phyloP scores from a whole-genome alignment of 2,113 vertebrate genomes.

The Sapajus apella region DNA sequence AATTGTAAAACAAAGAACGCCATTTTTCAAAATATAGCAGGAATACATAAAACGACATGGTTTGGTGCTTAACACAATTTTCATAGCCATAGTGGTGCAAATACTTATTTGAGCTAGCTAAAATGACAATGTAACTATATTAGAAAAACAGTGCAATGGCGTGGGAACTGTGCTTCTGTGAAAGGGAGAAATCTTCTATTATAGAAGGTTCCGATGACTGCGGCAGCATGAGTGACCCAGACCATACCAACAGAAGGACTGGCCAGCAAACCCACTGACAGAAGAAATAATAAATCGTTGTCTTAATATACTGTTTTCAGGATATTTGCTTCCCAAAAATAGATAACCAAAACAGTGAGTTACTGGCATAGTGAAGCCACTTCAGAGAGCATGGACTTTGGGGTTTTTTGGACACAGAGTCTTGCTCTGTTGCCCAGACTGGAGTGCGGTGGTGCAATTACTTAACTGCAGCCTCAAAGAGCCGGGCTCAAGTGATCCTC shows the following conservation, averaged over 20 bases:
- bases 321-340: background rate
- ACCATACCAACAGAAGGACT: background rate
- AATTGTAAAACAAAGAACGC: constrained; percentile 14
- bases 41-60: background rate
- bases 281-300: background rate
- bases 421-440: too few relatives aligned
- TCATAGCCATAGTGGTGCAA: background rate
- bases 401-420: too few relatives aligned
- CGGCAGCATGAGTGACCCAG: background rate
- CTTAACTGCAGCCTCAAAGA: too few relatives aligned
- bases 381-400: background rate
- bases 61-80: background rate
- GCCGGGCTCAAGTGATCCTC: too few relatives aligned
- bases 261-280: background rate
- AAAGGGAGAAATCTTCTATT: background rate
- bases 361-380: background rate
- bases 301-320: background rate
- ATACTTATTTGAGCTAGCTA: background rate
- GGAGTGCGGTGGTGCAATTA: too few relatives aligned
- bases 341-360: background rate
- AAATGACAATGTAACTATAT: background rate
- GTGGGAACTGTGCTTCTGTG: background rate
- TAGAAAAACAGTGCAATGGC: background rate
- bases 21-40: background rate
- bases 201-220: background rate